Base-by-base conservation (phyloP, 2,888 invertebrate species). In the Athetis lepigone region DNA sequence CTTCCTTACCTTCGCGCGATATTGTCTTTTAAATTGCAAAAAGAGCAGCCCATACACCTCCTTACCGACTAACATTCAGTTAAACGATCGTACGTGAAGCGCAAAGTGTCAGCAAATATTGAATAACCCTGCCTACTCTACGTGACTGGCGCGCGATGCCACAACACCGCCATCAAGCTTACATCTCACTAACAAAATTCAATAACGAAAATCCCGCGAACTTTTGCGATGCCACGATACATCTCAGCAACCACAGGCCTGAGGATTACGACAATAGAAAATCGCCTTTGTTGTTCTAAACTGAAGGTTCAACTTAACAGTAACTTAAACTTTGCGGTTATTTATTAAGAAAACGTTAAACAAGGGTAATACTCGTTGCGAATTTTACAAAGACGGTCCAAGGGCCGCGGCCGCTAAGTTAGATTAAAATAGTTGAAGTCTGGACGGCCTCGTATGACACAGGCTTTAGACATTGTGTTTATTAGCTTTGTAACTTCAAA, bases 391-490 rank as follows among this genome's bases (percentile, higher is more conserved):
- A 87, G 82, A 80, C 74, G 81, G 83, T 63, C 71, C 51, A 85
- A 84, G 87, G 81, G 77, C 78, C 69, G 58, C 83, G 33, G 33
- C 13, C 33, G 33, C 33, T 33, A 90, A 90, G 84, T 91, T 91
- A 89, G 88, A 92, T 92, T 91, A 92, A 91, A 92, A 91, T 91
- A 91, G 92, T 92, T 92, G 74, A 84, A 85, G 80, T 84, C 81
- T 77, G 69, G 66, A 77, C 72, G 68, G 74, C 69, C 76, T 78
- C 81, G 58, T 84, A 79, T 85, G 87, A 87, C 85, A 85, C 76
- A 47, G 51, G 51, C 59, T 40, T 54, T 61, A 36, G 27, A 25
- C 54, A 67, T 69, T 75, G 70, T 81, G 79, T 77, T 80, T 79
- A 79, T 76, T 77, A 83, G 78, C 63, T 72, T 65, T 54, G 52